These are phyloP conservation scores for Sapajus apella DNA, from an alignment of 2,113 vertebrate genomes.

Conservation along the genomic window DNA sequence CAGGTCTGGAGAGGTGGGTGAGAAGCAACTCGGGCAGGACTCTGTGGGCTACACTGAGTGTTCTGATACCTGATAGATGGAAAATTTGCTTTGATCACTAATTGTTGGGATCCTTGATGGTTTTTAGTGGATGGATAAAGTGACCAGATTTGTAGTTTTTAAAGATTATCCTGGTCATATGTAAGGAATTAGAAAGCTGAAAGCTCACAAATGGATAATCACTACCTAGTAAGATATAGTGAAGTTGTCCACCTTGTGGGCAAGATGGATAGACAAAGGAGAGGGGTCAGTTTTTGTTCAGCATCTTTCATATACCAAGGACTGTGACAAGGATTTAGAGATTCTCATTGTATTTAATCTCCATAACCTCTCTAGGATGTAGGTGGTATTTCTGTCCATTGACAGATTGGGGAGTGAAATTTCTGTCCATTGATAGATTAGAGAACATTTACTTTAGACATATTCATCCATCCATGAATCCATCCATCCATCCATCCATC, in stretches of 20 bases:
- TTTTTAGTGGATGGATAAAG: not conserved
- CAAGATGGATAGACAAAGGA: not conserved
- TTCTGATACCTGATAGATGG: not conserved
- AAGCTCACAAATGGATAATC: not conserved
- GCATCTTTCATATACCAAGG: not conserved
- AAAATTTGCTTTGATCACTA: not conserved
- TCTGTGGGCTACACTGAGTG: not conserved
- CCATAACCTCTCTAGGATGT: not conserved
- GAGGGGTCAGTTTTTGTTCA: not conserved
- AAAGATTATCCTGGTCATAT: not conserved
- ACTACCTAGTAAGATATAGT: not conserved
- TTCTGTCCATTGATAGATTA: not conserved
- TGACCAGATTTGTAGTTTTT: not conserved
- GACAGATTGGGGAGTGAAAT: not conserved
- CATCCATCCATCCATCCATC: not conserved
- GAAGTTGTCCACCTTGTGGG: not conserved
- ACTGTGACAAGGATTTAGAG: not conserved
- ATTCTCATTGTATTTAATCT: conserved; percentile 33
- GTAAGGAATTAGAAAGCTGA: not conserved
- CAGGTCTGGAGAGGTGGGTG: not conserved
- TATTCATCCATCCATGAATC: not conserved
- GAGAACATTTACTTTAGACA: not conserved
- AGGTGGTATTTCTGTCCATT: not conserved
- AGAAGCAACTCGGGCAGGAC: not conserved
- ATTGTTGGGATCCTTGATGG: not conserved